Percentiles rank a stretch among this genome's conserved stretches.
Conservation (phyloP, 2,888 invertebrate species). For the Eledone cirrhosa region DNA sequence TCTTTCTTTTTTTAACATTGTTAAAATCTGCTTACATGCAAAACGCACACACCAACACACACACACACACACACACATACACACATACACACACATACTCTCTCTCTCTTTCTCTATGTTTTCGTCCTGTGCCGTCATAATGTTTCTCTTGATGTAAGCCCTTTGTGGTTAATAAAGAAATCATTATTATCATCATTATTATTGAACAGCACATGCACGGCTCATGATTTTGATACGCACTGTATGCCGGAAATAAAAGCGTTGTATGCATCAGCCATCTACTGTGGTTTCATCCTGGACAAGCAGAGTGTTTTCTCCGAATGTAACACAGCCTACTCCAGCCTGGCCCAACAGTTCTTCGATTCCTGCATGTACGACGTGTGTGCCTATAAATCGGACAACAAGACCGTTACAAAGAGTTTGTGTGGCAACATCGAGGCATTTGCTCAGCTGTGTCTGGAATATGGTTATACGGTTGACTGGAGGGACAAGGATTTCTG, state of each 20-base stretch:
- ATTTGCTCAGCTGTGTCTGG: conserved; percentile 39
- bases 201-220: not conserved
- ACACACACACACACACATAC: no score
- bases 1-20: no score
- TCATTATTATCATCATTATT: not conserved
- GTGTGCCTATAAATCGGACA: conserved; percentile 35
- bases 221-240: not conserved
- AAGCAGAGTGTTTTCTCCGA: conserved; percentile 32
- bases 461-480: conserved; percentile 33
- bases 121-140: no score
- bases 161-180: no score
- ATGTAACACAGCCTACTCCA: conserved; percentile 32
- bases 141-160: no score
- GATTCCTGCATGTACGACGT: conserved; percentile 38
- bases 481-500: conserved; percentile 38
- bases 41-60: no score
- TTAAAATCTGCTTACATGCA: no score
- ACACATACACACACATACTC: no score
- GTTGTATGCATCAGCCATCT: not conserved
- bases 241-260: not conserved
- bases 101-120: no score
- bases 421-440: conserved; percentile 38
- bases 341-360: conserved; percentile 33
- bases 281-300: conserved; percentile 9
- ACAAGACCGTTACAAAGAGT: conserved; percentile 26